Evolutionary conservation across 2,888 invertebrate species (phyloP).

Genomic region (Caenorhabditis imperialis): DNA sequence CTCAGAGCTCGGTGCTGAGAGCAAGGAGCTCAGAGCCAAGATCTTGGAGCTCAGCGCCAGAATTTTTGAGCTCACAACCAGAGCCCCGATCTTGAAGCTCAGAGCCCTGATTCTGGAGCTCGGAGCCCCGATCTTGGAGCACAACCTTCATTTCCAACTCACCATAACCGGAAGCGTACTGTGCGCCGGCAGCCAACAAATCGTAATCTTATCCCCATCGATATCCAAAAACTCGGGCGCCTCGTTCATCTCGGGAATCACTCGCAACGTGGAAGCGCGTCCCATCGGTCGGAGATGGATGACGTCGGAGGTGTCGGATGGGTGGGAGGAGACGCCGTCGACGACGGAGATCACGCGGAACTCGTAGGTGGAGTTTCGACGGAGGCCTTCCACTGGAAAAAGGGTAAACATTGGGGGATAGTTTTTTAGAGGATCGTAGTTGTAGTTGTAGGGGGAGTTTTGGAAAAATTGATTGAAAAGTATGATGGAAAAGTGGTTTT

Average conservation of each 20-base stretch:
- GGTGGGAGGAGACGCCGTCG: slow-evolving; percentile 65
- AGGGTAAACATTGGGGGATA: too few relatives aligned
- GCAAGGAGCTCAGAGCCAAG: too few relatives aligned
- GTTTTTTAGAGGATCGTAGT: too few relatives aligned
- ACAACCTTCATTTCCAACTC: background rate
- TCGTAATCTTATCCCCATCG: slow-evolving; percentile 72
- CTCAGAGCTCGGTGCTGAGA: too few relatives aligned
- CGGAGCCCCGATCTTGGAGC: too few relatives aligned
- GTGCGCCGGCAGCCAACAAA: slow-evolving; percentile 78
- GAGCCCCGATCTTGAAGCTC: too few relatives aligned
- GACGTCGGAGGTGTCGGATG: slow-evolving; percentile 73
- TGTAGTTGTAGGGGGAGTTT: too few relatives aligned
- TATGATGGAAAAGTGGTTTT: background rate
- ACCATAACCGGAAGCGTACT: slow-evolving; percentile 75
- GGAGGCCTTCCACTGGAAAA: slow-evolving; percentile 72
- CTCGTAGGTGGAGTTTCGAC: slow-evolving; percentile 76
- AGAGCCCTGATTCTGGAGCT: too few relatives aligned
- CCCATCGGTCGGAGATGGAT: slow-evolving; percentile 71
- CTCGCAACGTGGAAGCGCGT: slow-evolving; percentile 54
- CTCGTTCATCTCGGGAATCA: slow-evolving; percentile 69
- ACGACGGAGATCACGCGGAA: slow-evolving; percentile 74
- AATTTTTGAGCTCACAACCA: too few relatives aligned
- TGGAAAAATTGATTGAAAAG: too few relatives aligned
- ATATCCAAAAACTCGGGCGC: slow-evolving; percentile 76
- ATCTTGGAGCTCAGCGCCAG: too few relatives aligned